phyloP scores from a whole-genome alignment of 2,888 invertebrate genomes.

The Nomada fabriciana region DNA sequence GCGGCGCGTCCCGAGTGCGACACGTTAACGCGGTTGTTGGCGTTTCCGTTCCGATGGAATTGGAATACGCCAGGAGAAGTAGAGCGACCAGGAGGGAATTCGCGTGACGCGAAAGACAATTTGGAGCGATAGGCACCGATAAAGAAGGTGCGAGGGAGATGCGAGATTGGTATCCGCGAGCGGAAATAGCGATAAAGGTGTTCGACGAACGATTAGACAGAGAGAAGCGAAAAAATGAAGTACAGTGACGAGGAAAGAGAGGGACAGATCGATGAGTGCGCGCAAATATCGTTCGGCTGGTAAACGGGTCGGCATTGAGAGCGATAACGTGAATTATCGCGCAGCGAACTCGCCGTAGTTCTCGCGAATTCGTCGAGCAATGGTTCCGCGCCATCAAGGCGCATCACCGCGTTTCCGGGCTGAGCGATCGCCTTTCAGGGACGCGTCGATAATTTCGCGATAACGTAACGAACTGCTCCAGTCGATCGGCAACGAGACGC shows the following conservation, averaged over 20 bases:
- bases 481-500: constrained; percentile 10
- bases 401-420: constrained; percentile 33
- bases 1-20: too few species aligned
- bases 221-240: constrained; percentile 17
- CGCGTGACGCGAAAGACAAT: neutral
- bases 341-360: constrained; percentile 58
- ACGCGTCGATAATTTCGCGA: constrained; percentile 20
- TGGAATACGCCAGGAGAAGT: constrained; percentile 19
- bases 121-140: constrained; percentile 5
- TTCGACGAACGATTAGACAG: constrained; percentile 1
- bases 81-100: constrained; percentile 10
- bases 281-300: constrained; percentile 47
- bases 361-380: constrained; percentile 61
- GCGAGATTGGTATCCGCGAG: constrained; percentile 2
- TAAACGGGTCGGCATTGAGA: constrained; percentile 68
- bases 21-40: neutral
- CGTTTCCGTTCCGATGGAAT: constrained; percentile 18
- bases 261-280: neutral
- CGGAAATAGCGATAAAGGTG: constrained; percentile 24
- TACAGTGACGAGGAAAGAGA: constrained; percentile 28
- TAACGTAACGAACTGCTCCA: constrained; percentile 17
- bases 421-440: constrained; percentile 11
- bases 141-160: neutral
- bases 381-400: constrained; percentile 36
- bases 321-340: constrained; percentile 76